Evolutionary conservation across 2,113 vertebrate genomes (phyloP).

Genomic region (Isichthys henryi): DNA sequence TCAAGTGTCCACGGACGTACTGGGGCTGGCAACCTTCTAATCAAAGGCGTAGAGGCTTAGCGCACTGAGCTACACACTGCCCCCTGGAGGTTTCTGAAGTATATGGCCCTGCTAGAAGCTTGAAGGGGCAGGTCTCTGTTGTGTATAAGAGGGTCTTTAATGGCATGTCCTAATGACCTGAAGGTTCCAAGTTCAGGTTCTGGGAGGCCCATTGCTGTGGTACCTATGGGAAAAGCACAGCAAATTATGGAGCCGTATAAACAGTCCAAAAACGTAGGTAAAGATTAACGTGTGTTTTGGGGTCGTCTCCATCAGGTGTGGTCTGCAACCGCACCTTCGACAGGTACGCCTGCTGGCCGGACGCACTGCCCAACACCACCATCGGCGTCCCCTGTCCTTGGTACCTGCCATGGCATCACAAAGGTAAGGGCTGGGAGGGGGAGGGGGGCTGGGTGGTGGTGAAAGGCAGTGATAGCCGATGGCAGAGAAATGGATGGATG

Average conservation of each 20-base stretch:
- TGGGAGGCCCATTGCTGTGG: neutral
- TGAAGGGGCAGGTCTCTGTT: neutral
- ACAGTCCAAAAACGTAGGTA: neutral
- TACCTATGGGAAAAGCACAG: neutral
- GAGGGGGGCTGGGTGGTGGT: neutral
- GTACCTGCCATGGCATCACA: slow-evolving; percentile 81
- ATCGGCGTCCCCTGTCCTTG: slow-evolving; percentile 84
- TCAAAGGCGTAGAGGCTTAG: too few species aligned
- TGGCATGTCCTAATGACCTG: neutral
- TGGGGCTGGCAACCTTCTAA: too few species aligned
- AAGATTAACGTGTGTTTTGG: neutral
- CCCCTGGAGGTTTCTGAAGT: neutral
- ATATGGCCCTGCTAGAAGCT: neutral
- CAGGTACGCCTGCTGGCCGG: slow-evolving; percentile 84
- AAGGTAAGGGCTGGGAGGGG: slow-evolving; percentile 58
- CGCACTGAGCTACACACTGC: too few species aligned
- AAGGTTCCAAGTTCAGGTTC: neutral
- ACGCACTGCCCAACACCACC: slow-evolving; percentile 76
- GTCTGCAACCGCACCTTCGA: slow-evolving; percentile 85
- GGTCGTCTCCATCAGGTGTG: neutral
- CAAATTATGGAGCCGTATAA: neutral
- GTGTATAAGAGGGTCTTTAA: neutral
- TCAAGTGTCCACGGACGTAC: too few species aligned
- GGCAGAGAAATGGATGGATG: neutral
- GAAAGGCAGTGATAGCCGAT: too few species aligned